Conservation (phyloP, 2,888 invertebrate genomes). For the Lasioglossum figueresi region DNA sequence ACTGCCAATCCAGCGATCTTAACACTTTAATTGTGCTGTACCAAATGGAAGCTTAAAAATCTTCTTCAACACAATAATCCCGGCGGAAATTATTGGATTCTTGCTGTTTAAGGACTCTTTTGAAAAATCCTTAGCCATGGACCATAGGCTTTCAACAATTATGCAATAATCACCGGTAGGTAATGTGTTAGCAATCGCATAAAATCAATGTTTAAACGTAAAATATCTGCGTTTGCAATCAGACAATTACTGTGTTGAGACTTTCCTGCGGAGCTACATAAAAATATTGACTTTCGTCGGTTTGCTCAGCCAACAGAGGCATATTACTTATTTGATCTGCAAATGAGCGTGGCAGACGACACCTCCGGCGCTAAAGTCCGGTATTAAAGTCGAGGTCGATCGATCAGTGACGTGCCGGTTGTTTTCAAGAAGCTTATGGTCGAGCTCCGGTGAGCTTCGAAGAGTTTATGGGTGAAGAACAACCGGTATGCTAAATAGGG, state of each 20-base stretch:
- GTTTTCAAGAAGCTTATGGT: slow-evolving; percentile 33
- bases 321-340: background rate
- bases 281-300: background rate
- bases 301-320: background rate
- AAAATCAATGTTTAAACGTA: background rate
- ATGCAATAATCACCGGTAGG: too few species aligned
- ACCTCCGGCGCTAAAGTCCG: background rate
- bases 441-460: slow-evolving; percentile 23
- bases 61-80: too few species aligned
- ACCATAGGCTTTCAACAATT: too few species aligned
- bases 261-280: background rate
- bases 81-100: too few species aligned
- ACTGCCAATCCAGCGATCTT: too few species aligned
- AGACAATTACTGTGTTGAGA: too few species aligned
- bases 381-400: slow-evolving; percentile 36
- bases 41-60: too few species aligned
- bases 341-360: background rate
- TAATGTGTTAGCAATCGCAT: background rate
- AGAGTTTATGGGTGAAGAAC: slow-evolving; percentile 22
- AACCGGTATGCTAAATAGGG: slow-evolving; percentile 29
- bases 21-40: too few species aligned
- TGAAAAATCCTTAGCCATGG: too few species aligned
- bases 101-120: too few species aligned
- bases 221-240: too few species aligned
- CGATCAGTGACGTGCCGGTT: slow-evolving; percentile 36